A percentile compares a stretch with the other conserved stretches of the same genome.
Evolutionary conservation across 2,113 vertebrate species (phyloP).

Genomic region (Copsychus sechellarum): DNA sequence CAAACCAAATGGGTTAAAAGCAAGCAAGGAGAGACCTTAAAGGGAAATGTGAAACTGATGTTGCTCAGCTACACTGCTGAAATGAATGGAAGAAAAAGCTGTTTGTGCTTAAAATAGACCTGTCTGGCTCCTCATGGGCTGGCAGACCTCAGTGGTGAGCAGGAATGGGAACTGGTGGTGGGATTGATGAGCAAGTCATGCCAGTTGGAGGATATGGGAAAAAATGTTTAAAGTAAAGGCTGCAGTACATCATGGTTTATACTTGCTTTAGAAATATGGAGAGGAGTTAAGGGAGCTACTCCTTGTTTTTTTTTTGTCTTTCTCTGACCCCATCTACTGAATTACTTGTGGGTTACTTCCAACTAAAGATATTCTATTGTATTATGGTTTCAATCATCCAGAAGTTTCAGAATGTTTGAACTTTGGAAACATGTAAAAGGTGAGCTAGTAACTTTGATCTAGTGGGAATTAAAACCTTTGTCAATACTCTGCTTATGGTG

Average conservation of each 20-base stretch:
- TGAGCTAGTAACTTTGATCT: neutral
- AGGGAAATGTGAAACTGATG: neutral
- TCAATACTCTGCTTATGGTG: rapidly evolving
- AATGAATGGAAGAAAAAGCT: neutral
- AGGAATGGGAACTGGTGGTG: neutral
- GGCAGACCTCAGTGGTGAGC: neutral
- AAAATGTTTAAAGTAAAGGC: neutral
- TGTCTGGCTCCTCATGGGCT: neutral
- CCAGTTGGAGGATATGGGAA: neutral
- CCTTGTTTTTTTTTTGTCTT: neutral
- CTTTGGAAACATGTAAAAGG: neutral
- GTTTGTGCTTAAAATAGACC: neutral
- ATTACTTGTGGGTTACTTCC: neutral
- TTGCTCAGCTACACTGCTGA: neutral
- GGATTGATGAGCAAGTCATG: neutral
- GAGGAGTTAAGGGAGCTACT: neutral
- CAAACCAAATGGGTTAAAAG: neutral
- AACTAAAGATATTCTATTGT: neutral
- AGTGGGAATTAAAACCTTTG: neutral
- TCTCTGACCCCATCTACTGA: neutral
- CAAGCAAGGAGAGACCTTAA: neutral
- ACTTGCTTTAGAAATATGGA: neutral
- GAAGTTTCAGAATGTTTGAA: neutral
- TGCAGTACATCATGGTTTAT: neutral
- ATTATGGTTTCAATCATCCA: neutral